A percentile compares a stretch with the other conserved stretches of the same genome.
These are phyloP conservation scores for Echiichthys vipera DNA, from an alignment of 2,797 vertebrate genomes.

Conservation along the genomic window DNA sequence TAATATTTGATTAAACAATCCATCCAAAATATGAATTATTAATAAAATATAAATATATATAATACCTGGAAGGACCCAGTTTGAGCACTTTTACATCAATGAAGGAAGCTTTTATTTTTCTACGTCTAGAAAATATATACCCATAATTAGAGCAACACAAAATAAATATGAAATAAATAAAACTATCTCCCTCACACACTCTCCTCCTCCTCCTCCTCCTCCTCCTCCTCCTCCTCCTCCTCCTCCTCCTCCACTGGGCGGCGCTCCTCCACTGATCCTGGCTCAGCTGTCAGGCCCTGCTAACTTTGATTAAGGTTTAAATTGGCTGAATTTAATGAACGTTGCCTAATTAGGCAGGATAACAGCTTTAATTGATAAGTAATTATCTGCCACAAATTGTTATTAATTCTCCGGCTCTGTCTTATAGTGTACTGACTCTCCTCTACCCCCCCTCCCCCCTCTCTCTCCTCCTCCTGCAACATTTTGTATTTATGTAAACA, in stretches of 20 bases:
- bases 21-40: not conserved
- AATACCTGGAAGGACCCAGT: not conserved
- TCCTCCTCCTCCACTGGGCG: conserved; percentile 78
- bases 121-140: too few relatives aligned
- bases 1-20: not conserved
- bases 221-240: too few relatives aligned
- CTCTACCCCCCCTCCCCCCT: not conserved
- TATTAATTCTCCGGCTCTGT: conserved; percentile 78
- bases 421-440: conserved; percentile 63
- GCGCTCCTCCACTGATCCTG: conserved; percentile 81
- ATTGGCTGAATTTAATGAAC: conserved; percentile 97
- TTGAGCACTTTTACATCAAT: not conserved
- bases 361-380: conserved; percentile 92
- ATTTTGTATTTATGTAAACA: conserved; percentile 82
- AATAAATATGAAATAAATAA: not conserved
- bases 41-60: not conserved
- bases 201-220: too few relatives aligned
- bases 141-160: not conserved
- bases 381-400: conserved; percentile 85
- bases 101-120: too few relatives aligned
- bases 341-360: conserved; percentile 94
- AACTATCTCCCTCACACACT: too few relatives aligned
- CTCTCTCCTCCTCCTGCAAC: conserved; percentile 54
- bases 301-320: conserved; percentile 96
- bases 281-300: conserved; percentile 80